These are phyloP conservation scores for Lutjanus campechanus DNA, from an alignment of 2,797 vertebrate genomes.

Conservation along the genomic window DNA sequence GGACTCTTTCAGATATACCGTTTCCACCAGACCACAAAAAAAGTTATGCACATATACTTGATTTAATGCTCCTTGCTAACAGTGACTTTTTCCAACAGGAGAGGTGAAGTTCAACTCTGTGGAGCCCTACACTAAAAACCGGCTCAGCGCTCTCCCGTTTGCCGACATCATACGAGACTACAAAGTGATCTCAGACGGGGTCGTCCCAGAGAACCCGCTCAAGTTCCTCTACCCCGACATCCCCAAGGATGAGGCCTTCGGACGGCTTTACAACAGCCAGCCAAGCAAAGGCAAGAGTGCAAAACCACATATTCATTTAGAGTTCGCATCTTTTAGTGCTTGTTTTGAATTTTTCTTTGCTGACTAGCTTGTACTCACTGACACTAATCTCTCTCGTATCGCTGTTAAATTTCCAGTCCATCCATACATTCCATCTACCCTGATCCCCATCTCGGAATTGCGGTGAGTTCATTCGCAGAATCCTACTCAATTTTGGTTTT, in stretches of 20 bases:
- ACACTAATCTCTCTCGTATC: neutral
- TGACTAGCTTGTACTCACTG: neutral
- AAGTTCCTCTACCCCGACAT: constrained; percentile 96
- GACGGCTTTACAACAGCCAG: constrained; percentile 96
- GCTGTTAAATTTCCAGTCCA: constrained; percentile 81
- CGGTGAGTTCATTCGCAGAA: constrained; percentile 74
- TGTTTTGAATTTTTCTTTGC: neutral
- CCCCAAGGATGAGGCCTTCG: constrained; percentile 96
- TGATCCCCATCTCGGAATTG: constrained; percentile 92
- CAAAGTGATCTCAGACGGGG: constrained; percentile 95
- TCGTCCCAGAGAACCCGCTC: constrained; percentile 94
- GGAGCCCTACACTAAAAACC: constrained; percentile 97
- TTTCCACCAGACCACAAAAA: neutral
- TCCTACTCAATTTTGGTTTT: neutral
- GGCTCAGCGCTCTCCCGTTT: constrained; percentile 92
- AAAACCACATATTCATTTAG: neutral
- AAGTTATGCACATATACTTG: neutral
- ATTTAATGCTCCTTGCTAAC: neutral
- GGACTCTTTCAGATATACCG: neutral
- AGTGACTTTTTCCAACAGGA: constrained; percentile 77
- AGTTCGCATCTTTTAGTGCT: neutral
- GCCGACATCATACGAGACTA: constrained; percentile 96
- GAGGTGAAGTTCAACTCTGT: constrained; percentile 95
- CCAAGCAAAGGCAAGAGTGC: constrained; percentile 89
- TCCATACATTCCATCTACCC: constrained; percentile 91